Evolutionary conservation across 2,113 vertebrate genomes (phyloP).

Genomic region (Thalassoma bifasciatum): DNA sequence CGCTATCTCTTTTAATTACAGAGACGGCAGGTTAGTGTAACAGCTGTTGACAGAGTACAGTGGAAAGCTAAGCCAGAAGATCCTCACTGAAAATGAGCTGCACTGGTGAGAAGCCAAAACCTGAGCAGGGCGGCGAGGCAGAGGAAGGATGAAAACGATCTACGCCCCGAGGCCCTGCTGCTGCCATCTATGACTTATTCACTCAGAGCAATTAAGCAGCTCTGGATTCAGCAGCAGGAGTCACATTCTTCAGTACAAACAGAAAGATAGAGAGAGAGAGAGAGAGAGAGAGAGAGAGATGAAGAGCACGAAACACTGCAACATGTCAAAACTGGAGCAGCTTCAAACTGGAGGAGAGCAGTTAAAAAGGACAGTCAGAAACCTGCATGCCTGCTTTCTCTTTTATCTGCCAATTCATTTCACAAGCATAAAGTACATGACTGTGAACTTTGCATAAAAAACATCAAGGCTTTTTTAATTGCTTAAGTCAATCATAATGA

Average conservation of each 20-base stretch:
- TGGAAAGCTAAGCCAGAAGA: conserved; percentile 40
- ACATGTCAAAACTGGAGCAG: conserved; percentile 76
- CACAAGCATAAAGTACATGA: neutral
- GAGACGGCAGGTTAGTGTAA: conserved; percentile 40
- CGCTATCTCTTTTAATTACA: conserved; percentile 58
- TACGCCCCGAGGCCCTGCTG: conserved; percentile 65
- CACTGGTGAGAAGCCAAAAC: conserved; percentile 63
- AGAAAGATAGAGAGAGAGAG: conserved; percentile 10
- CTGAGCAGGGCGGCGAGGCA: conserved; percentile 62
- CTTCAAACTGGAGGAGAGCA: conserved; percentile 26
- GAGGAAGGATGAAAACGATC: conserved; percentile 76
- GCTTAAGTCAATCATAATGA: conserved; percentile 8
- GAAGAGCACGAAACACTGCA: conserved; percentile 47
- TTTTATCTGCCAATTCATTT: conserved; percentile 29
- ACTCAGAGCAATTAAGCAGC: conserved; percentile 77
- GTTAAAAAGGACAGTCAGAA: conserved; percentile 48
- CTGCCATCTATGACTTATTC: conserved; percentile 76
- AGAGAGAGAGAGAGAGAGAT: conserved; percentile 12
- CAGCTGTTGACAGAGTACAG: conserved; percentile 60
- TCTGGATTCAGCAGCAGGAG: conserved; percentile 70
- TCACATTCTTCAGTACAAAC: conserved; percentile 68
- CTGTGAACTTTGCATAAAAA: neutral
- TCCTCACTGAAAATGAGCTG: conserved; percentile 61
- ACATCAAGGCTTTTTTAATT: conserved; percentile 1
- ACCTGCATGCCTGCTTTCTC: conserved; percentile 11